These are phyloP conservation scores for Anisognathus igniventris DNA, from an alignment of 2,797 vertebrate genomes.

Conservation along the genomic window DNA sequence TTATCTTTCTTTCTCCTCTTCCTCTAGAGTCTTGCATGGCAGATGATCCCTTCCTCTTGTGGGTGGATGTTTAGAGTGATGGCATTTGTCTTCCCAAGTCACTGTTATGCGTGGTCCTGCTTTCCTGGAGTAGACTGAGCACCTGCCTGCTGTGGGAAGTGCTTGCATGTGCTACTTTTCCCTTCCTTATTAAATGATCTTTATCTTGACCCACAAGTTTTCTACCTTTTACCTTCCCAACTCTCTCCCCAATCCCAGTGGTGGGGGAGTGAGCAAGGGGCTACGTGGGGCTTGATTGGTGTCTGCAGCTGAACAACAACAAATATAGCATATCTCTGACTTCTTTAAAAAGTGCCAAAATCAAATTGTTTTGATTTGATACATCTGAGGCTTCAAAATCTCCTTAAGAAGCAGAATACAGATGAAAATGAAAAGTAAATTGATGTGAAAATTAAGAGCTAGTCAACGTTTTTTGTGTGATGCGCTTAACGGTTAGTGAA, in stretches of 20 bases:
- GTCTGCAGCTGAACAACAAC: neutral
- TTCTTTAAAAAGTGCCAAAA: neutral
- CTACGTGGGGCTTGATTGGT: accelerated
- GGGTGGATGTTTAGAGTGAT: neutral
- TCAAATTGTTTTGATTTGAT: neutral
- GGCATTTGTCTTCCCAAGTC: neutral
- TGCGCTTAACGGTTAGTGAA: neutral
- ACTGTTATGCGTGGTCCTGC: accelerated
- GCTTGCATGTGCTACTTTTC: neutral
- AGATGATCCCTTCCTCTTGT: neutral
- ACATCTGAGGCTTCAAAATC: neutral
- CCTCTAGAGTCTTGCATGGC: neutral
- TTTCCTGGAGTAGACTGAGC: neutral
- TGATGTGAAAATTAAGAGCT: neutral
- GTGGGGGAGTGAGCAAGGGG: accelerated
- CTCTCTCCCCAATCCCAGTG: neutral
- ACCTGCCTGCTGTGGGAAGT: neutral
- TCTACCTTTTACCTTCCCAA: neutral
- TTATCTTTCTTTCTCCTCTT: neutral
- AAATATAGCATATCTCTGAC: neutral
- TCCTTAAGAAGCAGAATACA: neutral
- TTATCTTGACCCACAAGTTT: neutral
- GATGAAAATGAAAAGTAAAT: neutral
- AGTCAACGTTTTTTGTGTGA: neutral
- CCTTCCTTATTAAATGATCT: neutral